These are phyloP conservation scores for Apostichopus japonicus DNA, from an alignment of 35 echinoderm and acorn worm species.

Conservation along the genomic window DNA sequence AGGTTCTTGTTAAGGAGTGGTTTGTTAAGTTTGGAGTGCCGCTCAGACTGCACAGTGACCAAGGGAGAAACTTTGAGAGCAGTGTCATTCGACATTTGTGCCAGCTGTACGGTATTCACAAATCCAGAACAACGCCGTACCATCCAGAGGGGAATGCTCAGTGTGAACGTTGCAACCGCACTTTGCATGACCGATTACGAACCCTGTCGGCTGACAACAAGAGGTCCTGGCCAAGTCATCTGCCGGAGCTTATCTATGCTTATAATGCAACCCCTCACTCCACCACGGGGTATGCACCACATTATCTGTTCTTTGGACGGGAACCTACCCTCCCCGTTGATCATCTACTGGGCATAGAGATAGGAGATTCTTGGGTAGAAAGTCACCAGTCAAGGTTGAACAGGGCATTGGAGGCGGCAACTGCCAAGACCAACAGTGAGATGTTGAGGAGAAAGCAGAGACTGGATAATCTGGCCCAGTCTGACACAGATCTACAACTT, in stretches of 20 bases:
- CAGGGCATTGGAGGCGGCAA: slow-evolving; percentile 55
- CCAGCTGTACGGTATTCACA: slow-evolving; percentile 69
- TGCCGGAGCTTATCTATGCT: slow-evolving; percentile 61
- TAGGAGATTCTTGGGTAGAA: slow-evolving; percentile 47
- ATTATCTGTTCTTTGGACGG: no score
- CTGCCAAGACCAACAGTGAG: slow-evolving; percentile 58
- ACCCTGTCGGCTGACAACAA: slow-evolving; percentile 48
- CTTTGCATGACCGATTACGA: slow-evolving; percentile 67
- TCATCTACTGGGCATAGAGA: slow-evolving; percentile 34
- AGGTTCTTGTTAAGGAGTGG: slow-evolving; percentile 45
- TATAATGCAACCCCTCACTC: slow-evolving; percentile 77
- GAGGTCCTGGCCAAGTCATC: slow-evolving; percentile 53
- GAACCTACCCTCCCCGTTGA: slow-evolving; percentile 73
- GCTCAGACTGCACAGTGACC: slow-evolving; percentile 72
- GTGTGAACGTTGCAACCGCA: slow-evolving; percentile 54
- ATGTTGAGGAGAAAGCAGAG: slow-evolving; percentile 42
- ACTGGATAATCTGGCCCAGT: not conserved
- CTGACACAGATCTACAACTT: no score
- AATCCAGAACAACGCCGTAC: slow-evolving; percentile 47
- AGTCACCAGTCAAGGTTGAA: slow-evolving; percentile 64
- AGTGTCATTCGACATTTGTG: no score
- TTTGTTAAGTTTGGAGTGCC: slow-evolving; percentile 65
- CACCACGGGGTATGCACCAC: slow-evolving; percentile 72
- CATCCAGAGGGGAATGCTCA: slow-evolving; percentile 49
- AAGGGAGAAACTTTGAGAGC: slow-evolving; percentile 77